phyloP scores from a whole-genome alignment of 2,888 invertebrate species.

The Crocallis elinguaria region DNA sequence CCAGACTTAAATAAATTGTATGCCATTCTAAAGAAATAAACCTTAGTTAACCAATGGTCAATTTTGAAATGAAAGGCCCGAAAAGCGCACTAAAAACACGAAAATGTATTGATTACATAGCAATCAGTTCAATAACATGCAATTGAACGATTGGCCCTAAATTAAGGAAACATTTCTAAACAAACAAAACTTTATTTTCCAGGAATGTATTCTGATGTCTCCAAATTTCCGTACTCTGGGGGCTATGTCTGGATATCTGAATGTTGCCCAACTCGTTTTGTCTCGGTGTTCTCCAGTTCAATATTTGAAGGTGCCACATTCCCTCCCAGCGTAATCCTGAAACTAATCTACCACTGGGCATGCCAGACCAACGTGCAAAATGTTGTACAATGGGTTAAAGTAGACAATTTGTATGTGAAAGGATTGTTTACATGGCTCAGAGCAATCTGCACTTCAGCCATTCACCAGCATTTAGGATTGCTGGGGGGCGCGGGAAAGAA shows the following conservation, averaged over 20 bases:
- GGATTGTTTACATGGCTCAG: slow-evolving; percentile 86
- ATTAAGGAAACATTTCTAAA: no score
- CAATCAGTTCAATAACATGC: no score
- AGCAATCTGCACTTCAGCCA: slow-evolving; percentile 91
- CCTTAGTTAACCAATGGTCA: no score
- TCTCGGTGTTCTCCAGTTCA: slow-evolving; percentile 94
- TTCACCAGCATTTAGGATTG: slow-evolving; percentile 90
- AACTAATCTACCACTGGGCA: slow-evolving; percentile 95
- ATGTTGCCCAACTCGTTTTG: slow-evolving; percentile 93
- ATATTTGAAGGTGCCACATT: slow-evolving; percentile 94
- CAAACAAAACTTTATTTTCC: no score
- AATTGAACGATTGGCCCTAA: no score
- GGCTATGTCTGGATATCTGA: slow-evolving; percentile 97
- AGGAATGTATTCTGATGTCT: slow-evolving; percentile 94
- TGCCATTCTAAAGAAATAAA: no score
- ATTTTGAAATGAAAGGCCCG: no score
- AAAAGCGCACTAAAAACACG: no score
- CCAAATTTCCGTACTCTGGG: slow-evolving; percentile 94
- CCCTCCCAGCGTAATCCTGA: slow-evolving; percentile 92
- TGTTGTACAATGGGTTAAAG: slow-evolving; percentile 94
- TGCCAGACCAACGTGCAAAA: slow-evolving; percentile 96
- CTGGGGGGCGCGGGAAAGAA: slow-evolving; percentile 89
- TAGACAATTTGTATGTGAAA: slow-evolving; percentile 82
- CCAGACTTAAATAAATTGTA: no score
- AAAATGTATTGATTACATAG: no score